phyloP scores from a whole-genome alignment of 2,888 invertebrate species.

The Hermodice carunculata region DNA sequence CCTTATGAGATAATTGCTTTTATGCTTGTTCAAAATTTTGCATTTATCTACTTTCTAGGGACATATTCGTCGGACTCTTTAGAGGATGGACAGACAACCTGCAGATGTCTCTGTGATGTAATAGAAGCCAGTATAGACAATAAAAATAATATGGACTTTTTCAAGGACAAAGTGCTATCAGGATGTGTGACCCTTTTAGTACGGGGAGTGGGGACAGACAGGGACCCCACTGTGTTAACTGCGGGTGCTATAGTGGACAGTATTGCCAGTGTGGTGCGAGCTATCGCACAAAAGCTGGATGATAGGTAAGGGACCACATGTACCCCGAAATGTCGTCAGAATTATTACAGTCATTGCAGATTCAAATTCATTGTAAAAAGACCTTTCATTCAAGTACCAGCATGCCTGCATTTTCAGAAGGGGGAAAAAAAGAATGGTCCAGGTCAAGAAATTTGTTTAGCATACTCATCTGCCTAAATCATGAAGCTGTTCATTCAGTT shows the following conservation, averaged over 20 bases:
- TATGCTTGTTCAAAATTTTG: too few species aligned
- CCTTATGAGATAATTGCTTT: too few species aligned
- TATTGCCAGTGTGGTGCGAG: conserved; percentile 4
- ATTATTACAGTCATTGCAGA: too few species aligned
- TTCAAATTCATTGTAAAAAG: too few species aligned
- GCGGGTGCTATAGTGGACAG: conserved; percentile 5
- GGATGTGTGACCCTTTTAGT: not conserved
- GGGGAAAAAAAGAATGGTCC: too few species aligned
- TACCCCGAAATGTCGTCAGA: too few species aligned
- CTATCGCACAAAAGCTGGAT: conserved; percentile 5
- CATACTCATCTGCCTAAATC: too few species aligned
- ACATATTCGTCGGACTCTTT: not conserved
- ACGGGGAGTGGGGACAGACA: conserved; percentile 7
- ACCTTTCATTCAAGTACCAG: too few species aligned
- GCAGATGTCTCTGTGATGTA: not conserved
- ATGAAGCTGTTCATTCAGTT: too few species aligned
- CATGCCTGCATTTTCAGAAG: too few species aligned
- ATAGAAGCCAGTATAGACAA: not conserved
- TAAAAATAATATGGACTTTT: not conserved
- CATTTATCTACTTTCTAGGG: too few species aligned
- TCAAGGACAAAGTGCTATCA: conserved; percentile 1
- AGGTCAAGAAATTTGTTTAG: too few species aligned
- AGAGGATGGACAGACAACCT: not conserved
- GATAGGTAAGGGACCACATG: not conserved
- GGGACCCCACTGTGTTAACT: not conserved